Conservation (phyloP, 2,797 vertebrate genomes). For the Peromyscus nudipes region DNA sequence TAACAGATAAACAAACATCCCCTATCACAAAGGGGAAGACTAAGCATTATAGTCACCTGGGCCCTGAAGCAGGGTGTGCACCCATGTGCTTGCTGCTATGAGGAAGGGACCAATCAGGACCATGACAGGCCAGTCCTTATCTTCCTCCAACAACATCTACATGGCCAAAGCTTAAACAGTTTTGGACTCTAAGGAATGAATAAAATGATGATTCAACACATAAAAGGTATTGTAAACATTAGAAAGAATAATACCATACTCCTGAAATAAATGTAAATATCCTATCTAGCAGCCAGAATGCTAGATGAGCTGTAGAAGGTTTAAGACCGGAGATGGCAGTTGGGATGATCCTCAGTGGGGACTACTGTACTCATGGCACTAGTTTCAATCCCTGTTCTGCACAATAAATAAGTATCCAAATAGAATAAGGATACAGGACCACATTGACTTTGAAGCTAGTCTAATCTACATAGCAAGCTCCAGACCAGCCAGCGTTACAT, state of each 20-base stretch:
- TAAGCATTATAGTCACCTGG: background rate
- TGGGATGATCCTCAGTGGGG: background rate
- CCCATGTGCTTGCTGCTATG: background rate
- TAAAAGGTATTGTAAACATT: background rate
- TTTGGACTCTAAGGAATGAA: background rate
- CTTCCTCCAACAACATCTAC: background rate
- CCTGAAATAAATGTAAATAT: background rate
- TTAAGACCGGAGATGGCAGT: background rate
- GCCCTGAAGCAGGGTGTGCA: background rate
- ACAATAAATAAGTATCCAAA: background rate
- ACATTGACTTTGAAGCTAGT: background rate
- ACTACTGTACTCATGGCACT: background rate
- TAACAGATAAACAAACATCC: background rate
- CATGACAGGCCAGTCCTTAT: background rate
- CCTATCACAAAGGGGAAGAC: background rate
- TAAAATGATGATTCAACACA: background rate
- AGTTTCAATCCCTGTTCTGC: background rate
- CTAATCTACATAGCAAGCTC: background rate
- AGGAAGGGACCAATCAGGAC: background rate
- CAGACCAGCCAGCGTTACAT: background rate
- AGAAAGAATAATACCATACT: background rate
- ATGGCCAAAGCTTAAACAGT: background rate
- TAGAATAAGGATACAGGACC: background rate
- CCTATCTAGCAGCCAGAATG: background rate
- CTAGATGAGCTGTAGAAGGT: background rate